phyloP scores from a whole-genome alignment of 2,888 invertebrate genomes.

The Noctua pronuba region DNA sequence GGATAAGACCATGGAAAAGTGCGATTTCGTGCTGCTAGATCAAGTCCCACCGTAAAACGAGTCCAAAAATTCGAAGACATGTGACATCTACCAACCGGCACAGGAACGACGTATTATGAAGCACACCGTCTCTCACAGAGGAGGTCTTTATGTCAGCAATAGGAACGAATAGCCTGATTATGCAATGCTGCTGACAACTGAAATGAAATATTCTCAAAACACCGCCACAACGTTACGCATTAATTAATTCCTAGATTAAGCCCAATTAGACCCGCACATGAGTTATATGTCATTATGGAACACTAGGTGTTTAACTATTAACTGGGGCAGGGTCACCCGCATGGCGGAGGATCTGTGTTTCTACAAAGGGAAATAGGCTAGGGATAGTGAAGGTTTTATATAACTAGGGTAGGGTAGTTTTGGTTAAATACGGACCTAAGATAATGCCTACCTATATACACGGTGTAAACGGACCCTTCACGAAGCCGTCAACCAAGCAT shows the following conservation, averaged over 20 bases:
- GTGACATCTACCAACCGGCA: too few species aligned
- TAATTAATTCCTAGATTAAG: constrained; percentile 10
- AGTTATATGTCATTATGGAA: constrained; percentile 25
- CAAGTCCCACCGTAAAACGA: too few species aligned
- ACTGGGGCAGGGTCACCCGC: constrained; percentile 42
- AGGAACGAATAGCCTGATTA: background rate
- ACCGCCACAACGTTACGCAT: background rate
- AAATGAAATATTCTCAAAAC: background rate
- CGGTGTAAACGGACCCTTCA: too few species aligned
- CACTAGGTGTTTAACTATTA: constrained; percentile 12
- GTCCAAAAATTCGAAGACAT: too few species aligned
- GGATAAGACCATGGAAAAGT: too few species aligned
- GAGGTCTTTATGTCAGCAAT: too few species aligned
- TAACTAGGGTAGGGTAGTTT: background rate
- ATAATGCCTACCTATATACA: too few species aligned
- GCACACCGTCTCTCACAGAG: too few species aligned
- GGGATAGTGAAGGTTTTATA: background rate
- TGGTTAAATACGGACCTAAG: background rate
- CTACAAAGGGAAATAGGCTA: background rate
- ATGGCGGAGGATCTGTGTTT: background rate
- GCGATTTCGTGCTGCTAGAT: too few species aligned
- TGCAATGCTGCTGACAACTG: background rate
- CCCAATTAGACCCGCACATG: constrained; percentile 22
- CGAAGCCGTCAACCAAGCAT: too few species aligned
- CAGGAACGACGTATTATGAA: too few species aligned